A percentile compares a stretch with the other conserved stretches of the same genome.
phyloP scores from a whole-genome alignment of 2,888 invertebrate species.

The Gasteruption jaculator region DNA sequence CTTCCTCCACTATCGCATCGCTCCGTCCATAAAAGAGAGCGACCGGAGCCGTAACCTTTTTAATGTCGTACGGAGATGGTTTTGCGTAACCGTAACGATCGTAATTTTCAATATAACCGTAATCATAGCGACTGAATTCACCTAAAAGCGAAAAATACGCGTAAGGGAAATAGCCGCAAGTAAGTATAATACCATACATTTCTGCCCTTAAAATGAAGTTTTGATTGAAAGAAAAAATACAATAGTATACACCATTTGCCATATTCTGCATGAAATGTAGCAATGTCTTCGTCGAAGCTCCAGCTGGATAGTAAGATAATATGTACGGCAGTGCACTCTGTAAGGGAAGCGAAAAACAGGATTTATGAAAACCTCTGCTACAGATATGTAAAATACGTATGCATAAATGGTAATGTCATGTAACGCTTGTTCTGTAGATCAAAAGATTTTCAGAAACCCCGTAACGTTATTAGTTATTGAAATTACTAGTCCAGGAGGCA shows the following conservation, averaged over 20 bases:
- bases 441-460: too few species aligned
- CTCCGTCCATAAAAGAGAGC: constrained; percentile 18
- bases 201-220: too few species aligned
- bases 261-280: constrained; percentile 62
- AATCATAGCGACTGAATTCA: constrained; percentile 36
- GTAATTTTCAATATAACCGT: constrained; percentile 23
- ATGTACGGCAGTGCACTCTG: constrained; percentile 62
- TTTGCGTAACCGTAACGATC: constrained; percentile 21
- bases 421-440: too few species aligned
- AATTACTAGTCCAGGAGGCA: too few species aligned
- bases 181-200: too few species aligned
- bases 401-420: too few species aligned
- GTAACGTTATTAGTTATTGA: too few species aligned
- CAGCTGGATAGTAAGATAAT: constrained; percentile 64
- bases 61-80: constrained; percentile 25
- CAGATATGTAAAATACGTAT: too few species aligned
- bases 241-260: constrained; percentile 10
- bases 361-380: too few species aligned
- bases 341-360: constrained; percentile 18
- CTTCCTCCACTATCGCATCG: constrained; percentile 14
- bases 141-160: not conserved
- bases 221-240: too few species aligned
- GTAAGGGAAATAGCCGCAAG: too few species aligned
- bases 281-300: constrained; percentile 65
- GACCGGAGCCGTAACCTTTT: constrained; percentile 23